These are phyloP conservation scores for Thaumatotibia leucotreta DNA, from an alignment of 1,140 invertebrate species.

Conservation along the genomic window DNA sequence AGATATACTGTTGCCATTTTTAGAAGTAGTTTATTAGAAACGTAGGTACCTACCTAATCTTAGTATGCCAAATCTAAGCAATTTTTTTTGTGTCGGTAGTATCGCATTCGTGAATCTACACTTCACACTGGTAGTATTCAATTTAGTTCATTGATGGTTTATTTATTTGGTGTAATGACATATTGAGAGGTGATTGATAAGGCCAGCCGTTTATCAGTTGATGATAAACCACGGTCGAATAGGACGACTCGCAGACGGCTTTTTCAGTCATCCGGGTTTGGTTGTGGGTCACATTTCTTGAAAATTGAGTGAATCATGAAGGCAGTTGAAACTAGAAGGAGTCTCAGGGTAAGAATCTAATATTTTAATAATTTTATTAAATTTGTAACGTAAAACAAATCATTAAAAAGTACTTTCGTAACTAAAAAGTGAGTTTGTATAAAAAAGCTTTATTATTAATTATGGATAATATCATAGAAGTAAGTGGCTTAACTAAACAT, in stretches of 20 bases:
- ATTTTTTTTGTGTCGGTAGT: no score
- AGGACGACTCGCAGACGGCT: constrained; percentile 3
- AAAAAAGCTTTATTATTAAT: neutral
- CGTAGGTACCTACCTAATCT: no score
- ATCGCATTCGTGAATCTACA: no score
- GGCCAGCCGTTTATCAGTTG: neutral
- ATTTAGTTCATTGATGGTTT: no score
- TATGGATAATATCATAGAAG: neutral
- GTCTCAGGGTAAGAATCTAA: constrained; percentile 24
- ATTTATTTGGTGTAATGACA: neutral
- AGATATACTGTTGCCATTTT: no score
- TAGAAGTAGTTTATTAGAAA: no score
- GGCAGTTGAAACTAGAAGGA: constrained; percentile 29
- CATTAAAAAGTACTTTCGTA: no score
- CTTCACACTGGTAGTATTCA: no score
- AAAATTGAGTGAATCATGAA: constrained; percentile 30
- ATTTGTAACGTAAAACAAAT: neutral
- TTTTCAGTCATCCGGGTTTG: neutral
- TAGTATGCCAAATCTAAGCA: no score
- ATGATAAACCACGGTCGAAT: constrained; percentile 9
- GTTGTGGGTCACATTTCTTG: neutral
- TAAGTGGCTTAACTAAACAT: neutral
- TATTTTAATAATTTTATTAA: neutral
- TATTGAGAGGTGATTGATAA: neutral
- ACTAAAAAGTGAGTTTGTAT: no score